Base-by-base conservation (phyloP, 2,797 vertebrate genomes). In the Acrossocheilus wenchowensis region DNA sequence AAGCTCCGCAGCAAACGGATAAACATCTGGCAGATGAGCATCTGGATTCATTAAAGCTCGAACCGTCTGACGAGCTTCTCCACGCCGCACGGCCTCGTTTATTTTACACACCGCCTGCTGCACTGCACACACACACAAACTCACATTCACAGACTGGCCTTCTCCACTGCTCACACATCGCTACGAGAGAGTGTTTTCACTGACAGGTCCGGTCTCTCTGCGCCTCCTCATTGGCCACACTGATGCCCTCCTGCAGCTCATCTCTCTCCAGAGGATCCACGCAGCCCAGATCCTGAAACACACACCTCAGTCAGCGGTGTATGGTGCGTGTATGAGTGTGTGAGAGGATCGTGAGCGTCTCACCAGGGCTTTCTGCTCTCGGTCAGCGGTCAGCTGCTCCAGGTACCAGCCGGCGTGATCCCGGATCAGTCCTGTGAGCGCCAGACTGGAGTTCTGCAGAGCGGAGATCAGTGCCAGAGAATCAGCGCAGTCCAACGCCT, bases 341-440 rank as follows among this genome's bases (percentile, higher is more conserved):
- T 48, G 72, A 23, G 50, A 21, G 1, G 19, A 77, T 21, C 0
- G 73, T 3, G 41, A 14, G 34, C 7, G 5, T 78, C 64, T 87
- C 92, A 99, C 98, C 96, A 96, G 93, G 0, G 95, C 96, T 90
- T 97, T 98, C 92, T 97, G 96, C 87, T 98, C 96, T 8, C 97
- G 92, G 85, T 97, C 96, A 0, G 39, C n/a, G 5, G 91, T 86
- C 66, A 99, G 95, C 89, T 97, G 96, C 43, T 97, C 96, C 93
- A 98, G 84, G 93, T 99, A 99, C 94, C 91, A 96, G 86, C 94
- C 86, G 0, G 92, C 90, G n/a, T 97, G 94, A 68, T 96, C 91
- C 0, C 89, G 66, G 77, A 66, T 92, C 88, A 99, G 90, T 45
- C 93, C 91, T 39, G 68, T 91, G 87, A 99, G 92, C 78, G 91